A percentile compares a stretch with the other conserved stretches of the same genome.
These are phyloP conservation scores for Potamarius usumacintae DNA, from an alignment of 2,113 vertebrate species.

Conservation along the genomic window DNA sequence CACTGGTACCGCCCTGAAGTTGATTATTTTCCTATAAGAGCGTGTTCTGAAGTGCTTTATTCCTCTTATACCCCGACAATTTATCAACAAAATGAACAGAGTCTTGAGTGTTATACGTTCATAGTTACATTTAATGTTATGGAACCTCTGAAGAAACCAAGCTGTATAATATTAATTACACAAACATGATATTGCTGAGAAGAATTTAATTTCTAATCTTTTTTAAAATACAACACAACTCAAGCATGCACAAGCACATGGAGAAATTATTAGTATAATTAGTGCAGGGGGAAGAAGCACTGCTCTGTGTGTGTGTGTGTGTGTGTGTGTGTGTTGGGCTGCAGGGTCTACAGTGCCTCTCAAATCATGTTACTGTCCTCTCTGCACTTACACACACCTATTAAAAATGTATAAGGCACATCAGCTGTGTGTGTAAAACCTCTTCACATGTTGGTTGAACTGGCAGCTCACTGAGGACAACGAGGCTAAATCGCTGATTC, in stretches of 20 bases:
- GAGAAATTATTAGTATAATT: background rate
- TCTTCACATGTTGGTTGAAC: background rate
- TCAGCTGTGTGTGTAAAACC: slow-evolving; percentile 28
- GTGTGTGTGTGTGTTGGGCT: background rate
- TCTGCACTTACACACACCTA: slow-evolving; percentile 21
- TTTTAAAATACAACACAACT: background rate
- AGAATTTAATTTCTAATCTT: background rate
- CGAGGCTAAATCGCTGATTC: background rate
- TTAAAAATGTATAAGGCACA: slow-evolving; percentile 42
- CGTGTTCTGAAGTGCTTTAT: background rate
- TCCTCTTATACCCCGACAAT: background rate
- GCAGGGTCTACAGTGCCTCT: background rate
- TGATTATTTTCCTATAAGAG: background rate
- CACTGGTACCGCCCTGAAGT: too few relatives aligned
- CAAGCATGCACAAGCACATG: background rate
- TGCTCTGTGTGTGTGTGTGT: background rate
- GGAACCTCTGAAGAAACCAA: too few relatives aligned
- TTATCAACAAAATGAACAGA: background rate
- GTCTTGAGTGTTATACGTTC: background rate
- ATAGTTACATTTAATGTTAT: too few relatives aligned
- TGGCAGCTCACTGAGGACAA: background rate
- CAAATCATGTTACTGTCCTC: background rate
- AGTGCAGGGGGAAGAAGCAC: background rate
- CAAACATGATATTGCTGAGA: background rate
- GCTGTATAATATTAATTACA: background rate